These are phyloP conservation scores for Hemicordylus capensis DNA, from an alignment of 2,113 vertebrate genomes.

Conservation along the genomic window DNA sequence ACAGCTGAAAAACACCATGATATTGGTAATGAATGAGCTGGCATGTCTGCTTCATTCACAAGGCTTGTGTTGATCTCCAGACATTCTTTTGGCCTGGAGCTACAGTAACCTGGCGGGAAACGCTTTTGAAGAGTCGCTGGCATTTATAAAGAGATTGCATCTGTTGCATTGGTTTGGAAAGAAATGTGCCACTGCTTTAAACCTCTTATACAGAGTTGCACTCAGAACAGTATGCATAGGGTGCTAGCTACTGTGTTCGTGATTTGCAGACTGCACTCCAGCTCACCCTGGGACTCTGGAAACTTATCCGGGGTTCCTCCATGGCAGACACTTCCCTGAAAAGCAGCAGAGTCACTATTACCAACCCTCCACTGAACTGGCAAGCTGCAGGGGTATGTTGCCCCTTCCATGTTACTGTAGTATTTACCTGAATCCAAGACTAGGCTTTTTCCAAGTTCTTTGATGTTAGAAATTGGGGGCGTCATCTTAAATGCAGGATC, in stretches of 20 bases:
- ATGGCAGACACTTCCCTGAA: neutral
- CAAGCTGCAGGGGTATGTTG: too few species aligned
- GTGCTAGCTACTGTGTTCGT: too few species aligned
- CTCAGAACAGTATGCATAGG: neutral
- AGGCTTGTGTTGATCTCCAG: slow-evolving; percentile 28
- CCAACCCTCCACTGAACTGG: too few species aligned
- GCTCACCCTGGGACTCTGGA: neutral
- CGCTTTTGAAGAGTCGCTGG: neutral
- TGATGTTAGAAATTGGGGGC: too few species aligned
- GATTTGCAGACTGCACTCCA: too few species aligned
- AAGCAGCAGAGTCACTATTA: too few species aligned
- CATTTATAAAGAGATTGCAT: slow-evolving; percentile 22
- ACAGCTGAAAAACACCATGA: neutral
- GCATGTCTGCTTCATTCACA: neutral
- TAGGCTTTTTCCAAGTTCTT: too few species aligned
- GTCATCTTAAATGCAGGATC: too few species aligned
- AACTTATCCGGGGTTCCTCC: neutral
- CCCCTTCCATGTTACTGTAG: too few species aligned
- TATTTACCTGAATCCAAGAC: too few species aligned
- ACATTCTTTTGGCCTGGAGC: slow-evolving; percentile 26
- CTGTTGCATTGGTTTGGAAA: slow-evolving; percentile 17
- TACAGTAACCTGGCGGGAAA: neutral
- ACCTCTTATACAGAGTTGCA: neutral
- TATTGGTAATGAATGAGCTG: slow-evolving; percentile 26
- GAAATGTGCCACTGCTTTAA: neutral